Conservation (phyloP, 2,888 invertebrate genomes). For the Cerastis leucographa region DNA sequence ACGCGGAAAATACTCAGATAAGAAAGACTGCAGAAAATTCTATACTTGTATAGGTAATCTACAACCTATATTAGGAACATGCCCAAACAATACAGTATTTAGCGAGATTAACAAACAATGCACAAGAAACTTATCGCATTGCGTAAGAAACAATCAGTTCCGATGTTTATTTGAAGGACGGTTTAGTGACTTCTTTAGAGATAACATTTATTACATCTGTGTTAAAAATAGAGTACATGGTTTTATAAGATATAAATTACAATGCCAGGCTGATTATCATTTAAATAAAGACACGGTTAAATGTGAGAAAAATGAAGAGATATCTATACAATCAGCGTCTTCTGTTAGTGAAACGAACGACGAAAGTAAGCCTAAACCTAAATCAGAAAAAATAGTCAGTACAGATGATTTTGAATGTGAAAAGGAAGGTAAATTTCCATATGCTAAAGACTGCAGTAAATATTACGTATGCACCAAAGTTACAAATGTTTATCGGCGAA, state of each 20-base stretch:
- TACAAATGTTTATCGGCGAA: slow-evolving; percentile 75
- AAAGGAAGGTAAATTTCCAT: slow-evolving; percentile 67
- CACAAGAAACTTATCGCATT: slow-evolving; percentile 87
- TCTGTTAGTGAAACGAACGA: slow-evolving; percentile 66
- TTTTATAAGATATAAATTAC: slow-evolving; percentile 82
- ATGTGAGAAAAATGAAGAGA: slow-evolving; percentile 72
- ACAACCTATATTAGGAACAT: slow-evolving; percentile 77
- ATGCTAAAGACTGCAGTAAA: slow-evolving; percentile 82
- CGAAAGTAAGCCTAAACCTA: slow-evolving; percentile 56
- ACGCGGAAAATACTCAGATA: slow-evolving; percentile 88
- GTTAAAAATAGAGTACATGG: slow-evolving; percentile 71
- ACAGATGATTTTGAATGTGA: slow-evolving; percentile 66
- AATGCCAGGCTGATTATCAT: slow-evolving; percentile 80
- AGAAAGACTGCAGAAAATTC: slow-evolving; percentile 87
- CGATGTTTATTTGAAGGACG: slow-evolving; percentile 84
- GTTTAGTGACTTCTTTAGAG: slow-evolving; percentile 80
- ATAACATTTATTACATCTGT: slow-evolving; percentile 87
- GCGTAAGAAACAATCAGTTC: slow-evolving; percentile 86
- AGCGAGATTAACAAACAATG: slow-evolving; percentile 86
- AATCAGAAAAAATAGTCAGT: slow-evolving; percentile 41
- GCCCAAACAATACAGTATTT: slow-evolving; percentile 85
- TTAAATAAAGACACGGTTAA: slow-evolving; percentile 78
- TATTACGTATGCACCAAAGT: slow-evolving; percentile 85
- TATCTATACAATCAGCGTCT: slow-evolving; percentile 42
- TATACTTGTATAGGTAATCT: slow-evolving; percentile 85